Evolutionary conservation across 2,113 vertebrate genomes (phyloP), one percentile per base, ranked within the genome.

Genomic region (Saccopteryx leptura): DNA sequence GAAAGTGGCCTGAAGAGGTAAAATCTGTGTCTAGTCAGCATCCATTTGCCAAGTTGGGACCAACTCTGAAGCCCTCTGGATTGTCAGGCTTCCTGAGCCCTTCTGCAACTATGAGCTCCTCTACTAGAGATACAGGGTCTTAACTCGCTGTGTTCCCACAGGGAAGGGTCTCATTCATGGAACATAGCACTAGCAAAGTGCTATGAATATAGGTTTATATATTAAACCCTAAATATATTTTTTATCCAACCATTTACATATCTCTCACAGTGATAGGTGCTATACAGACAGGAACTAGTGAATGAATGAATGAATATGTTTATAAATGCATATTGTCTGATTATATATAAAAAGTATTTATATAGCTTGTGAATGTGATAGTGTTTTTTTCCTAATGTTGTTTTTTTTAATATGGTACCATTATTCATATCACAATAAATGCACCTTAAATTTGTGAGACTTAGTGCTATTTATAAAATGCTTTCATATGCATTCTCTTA

Each of bases 391-490:
- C 61, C 31, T 91, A 82, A 86, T 84, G 72, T 28, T 52, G 12
- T 93, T 91, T 96, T 52, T 91, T 96, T 83, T 63, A 97, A 90
- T 78, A 54, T 10, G 4, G 46, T 65, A 63, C 39, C 86, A 58
- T 97, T 95, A 94, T 88, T 96, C 81, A 82, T 87, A 88, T 91
- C 89, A 83, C 87, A 89, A 94, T 72, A 96, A 97, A 98, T 87
- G 76, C 23, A 94, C 46, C 60, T 93, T 92, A 80, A 76, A 58
- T 88, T 54, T 78, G 21, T 82, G 93, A 90, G 85, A 93, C 93
- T 93, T 86, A 85, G 80, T 87, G 69, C 58, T 96, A 83, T 69
- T 91, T 96, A 95, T 65, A 95, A 94, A 97, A 84, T 58, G 91
- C 83, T 94, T 95, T 89, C 82, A 61, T 9, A 63, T 19, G 54